phyloP scores from a whole-genome alignment of 2,888 invertebrate genomes.

The Spisula subtruncata region DNA sequence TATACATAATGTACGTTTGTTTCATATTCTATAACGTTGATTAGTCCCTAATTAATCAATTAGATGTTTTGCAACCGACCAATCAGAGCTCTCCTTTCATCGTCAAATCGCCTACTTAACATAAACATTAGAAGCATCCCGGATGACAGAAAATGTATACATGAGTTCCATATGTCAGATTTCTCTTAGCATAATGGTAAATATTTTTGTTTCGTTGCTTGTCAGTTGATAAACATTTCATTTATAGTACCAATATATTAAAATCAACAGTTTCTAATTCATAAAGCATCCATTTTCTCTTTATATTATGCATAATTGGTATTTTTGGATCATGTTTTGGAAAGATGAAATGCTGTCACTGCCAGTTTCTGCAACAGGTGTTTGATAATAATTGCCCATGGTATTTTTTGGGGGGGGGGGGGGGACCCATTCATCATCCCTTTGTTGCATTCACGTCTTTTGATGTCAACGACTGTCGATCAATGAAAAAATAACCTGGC shows the following conservation, averaged over 20 bases:
- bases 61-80: slow-evolving; percentile 24
- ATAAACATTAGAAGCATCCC: slow-evolving; percentile 67
- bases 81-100: slow-evolving; percentile 47
- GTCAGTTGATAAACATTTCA: neutral
- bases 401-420: no score
- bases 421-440: no score
- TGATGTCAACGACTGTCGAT: no score
- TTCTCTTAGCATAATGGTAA: slow-evolving; percentile 14
- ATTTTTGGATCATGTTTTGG: neutral
- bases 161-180: slow-evolving; percentile 61
- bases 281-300: neutral
- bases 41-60: neutral
- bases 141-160: slow-evolving; percentile 50
- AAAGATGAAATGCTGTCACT: neutral
- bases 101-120: slow-evolving; percentile 52
- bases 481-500: no score
- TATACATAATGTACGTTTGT: no score
- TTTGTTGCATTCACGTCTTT: no score
- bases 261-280: neutral
- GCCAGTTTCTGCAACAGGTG: slow-evolving; percentile 2
- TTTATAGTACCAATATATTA: neutral
- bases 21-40: neutral
- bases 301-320: neutral
- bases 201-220: neutral
- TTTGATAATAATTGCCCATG: neutral